Percentiles rank a stretch among this genome's conserved stretches.
phyloP scores from a whole-genome alignment of 1,140 invertebrate species.

The Pachypeltis micranthus region DNA sequence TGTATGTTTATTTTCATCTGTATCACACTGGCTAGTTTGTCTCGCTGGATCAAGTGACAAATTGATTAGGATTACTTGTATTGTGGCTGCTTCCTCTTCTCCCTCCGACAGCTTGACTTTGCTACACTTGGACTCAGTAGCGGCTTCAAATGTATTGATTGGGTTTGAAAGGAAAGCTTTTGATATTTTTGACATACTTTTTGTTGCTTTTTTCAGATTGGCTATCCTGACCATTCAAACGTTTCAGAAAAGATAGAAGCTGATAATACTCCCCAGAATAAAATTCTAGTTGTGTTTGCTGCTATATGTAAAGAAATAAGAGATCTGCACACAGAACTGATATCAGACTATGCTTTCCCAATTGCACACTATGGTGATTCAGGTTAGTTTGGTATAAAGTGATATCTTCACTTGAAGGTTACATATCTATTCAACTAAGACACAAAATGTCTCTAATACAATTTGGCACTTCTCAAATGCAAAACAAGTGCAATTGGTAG shows the following conservation, averaged over 20 bases:
- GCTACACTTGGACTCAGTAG: neutral
- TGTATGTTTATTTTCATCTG: too few species aligned
- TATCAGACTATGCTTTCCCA: constrained; percentile 46
- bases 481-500: too few species aligned
- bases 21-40: neutral
- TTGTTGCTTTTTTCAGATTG: neutral
- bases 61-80: too few species aligned
- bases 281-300: constrained; percentile 67
- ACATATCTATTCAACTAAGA: too few species aligned
- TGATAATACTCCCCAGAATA: constrained; percentile 70
- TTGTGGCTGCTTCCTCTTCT: neutral
- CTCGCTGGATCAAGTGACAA: neutral
- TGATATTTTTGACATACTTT: neutral
- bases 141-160: neutral
- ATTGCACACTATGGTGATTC: constrained; percentile 52
- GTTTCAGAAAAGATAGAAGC: constrained; percentile 52
- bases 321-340: constrained; percentile 52
- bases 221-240: constrained; percentile 12
- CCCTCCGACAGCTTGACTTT: neutral
- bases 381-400: constrained; percentile 28
- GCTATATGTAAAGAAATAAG: constrained; percentile 64
- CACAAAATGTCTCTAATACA: too few species aligned
- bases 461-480: too few species aligned
- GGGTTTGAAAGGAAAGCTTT: neutral
- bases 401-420: too few species aligned